These are phyloP conservation scores for Rambutsinella grinnellia DNA, from an alignment of 2,888 invertebrate species.

Conservation along the genomic window DNA sequence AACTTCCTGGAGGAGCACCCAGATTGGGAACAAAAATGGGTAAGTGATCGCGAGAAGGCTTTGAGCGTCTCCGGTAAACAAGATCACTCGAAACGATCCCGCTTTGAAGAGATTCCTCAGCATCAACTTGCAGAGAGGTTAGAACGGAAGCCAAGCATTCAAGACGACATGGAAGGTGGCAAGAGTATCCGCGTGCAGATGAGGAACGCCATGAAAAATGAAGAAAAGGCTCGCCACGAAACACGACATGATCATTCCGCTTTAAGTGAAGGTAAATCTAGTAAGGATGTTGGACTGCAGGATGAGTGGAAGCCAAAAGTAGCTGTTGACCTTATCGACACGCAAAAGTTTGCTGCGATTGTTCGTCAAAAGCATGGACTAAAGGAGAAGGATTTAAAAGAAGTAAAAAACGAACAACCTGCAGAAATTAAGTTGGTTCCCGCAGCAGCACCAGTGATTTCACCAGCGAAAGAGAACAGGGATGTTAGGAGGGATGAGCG, in stretches of 20 bases:
- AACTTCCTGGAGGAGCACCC: constrained; percentile 86
- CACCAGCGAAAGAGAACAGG: constrained; percentile 27
- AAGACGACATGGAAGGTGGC: constrained; percentile 46
- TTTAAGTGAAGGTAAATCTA: constrained; percentile 2
- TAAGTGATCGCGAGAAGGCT: constrained; percentile 83
- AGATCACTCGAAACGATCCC: constrained; percentile 56
- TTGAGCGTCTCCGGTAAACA: constrained; percentile 72
- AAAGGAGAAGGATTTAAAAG: constrained; percentile 35
- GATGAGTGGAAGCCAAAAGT: constrained; percentile 66
- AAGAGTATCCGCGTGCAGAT: constrained; percentile 66
- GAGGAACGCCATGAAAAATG: constrained; percentile 62
- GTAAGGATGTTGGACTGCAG: constrained; percentile 51
- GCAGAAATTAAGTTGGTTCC: constrained; percentile 9
- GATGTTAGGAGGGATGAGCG: constrained; percentile 45
- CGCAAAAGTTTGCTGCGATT: constrained; percentile 66
- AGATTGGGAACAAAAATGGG: constrained; percentile 89
- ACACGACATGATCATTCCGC: constrained; percentile 28
- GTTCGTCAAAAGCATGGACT: constrained; percentile 64
- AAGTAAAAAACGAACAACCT: constrained; percentile 8
- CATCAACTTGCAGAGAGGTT: constrained; percentile 48
- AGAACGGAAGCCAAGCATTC: constrained; percentile 9
- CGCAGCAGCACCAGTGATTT: constrained; percentile 4
- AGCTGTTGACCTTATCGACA: constrained; percentile 63
- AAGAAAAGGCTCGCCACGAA: constrained; percentile 40
- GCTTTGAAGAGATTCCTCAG: constrained; percentile 36